These are phyloP conservation scores for Rhagonycha fulva DNA, from an alignment of 2,888 invertebrate genomes.

Conservation along the genomic window DNA sequence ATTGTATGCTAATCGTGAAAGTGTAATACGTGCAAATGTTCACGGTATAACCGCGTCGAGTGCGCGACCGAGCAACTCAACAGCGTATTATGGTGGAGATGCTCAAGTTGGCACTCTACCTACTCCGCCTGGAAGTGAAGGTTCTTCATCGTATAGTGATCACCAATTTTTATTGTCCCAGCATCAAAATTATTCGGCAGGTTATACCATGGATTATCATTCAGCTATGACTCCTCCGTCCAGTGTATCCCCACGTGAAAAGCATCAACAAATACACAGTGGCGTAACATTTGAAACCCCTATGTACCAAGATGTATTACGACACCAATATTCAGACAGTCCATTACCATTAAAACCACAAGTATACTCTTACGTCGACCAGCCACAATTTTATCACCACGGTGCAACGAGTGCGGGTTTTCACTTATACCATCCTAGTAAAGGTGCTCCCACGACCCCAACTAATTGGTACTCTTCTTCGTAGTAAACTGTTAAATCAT, in stretches of 20 bases:
- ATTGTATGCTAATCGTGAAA: conserved; percentile 91
- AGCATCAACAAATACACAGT: conserved; percentile 65
- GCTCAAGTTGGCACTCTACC: conserved; percentile 78
- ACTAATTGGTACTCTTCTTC: conserved; percentile 56
- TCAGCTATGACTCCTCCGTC: conserved; percentile 96
- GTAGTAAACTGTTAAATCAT: conserved; percentile 46
- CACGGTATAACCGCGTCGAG: conserved; percentile 60
- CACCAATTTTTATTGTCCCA: conserved; percentile 63
- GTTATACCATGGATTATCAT: conserved; percentile 80
- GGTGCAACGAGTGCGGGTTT: conserved; percentile 73
- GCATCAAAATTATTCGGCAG: conserved; percentile 64
- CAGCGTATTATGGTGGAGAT: conserved; percentile 56
- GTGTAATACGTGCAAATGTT: conserved; percentile 90
- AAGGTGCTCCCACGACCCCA: conserved; percentile 57
- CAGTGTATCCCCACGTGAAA: conserved; percentile 94
- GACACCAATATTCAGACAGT: conserved; percentile 66
- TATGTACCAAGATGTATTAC: conserved; percentile 59
- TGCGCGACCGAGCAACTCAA: conserved; percentile 45
- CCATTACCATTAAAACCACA: conserved; percentile 87
- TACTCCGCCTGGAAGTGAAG: conserved; percentile 89
- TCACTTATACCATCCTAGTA: conserved; percentile 83
- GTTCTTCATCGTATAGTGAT: conserved; percentile 72
- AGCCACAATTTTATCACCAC: conserved; percentile 85
- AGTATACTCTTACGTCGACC: conserved; percentile 80
- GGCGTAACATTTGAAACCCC: conserved; percentile 58